These are phyloP conservation scores for Eupeodes latifasciatus DNA, from an alignment of 2,888 invertebrate species.

Conservation along the genomic window DNA sequence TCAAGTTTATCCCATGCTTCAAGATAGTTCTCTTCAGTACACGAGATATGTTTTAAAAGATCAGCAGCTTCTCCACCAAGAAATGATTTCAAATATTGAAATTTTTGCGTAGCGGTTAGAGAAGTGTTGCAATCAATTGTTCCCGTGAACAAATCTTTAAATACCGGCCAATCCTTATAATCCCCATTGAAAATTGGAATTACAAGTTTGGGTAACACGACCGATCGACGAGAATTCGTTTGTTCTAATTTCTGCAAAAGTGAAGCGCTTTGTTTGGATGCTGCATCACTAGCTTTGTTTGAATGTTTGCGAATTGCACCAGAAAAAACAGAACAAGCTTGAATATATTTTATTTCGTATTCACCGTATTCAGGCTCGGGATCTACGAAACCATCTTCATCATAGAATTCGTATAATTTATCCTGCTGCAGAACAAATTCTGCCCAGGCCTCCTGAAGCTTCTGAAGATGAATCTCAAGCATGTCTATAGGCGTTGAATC, in stretches of 20 bases:
- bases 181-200: constrained; percentile 57
- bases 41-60: constrained; percentile 65
- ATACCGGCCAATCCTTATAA: constrained; percentile 56
- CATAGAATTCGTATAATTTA: background rate
- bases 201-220: constrained; percentile 55
- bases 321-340: background rate
- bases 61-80: constrained; percentile 54
- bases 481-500: background rate
- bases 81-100: constrained; percentile 53
- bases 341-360: constrained; percentile 18
- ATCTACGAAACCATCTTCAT: background rate
- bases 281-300: background rate
- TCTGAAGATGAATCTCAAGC: constrained; percentile 10
- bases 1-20: constrained; percentile 63
- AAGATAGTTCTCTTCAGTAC: constrained; percentile 63
- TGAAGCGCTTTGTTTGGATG: background rate
- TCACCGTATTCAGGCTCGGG: background rate
- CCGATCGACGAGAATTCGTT: background rate
- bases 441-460: constrained; percentile 5
- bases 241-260: background rate
- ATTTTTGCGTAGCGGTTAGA: constrained; percentile 61
- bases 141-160: constrained; percentile 61
- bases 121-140: constrained; percentile 51
- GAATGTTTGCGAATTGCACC: background rate
- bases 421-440: background rate